Conservation (phyloP, 2,113 vertebrate species). For the Panthera leo region DNA sequence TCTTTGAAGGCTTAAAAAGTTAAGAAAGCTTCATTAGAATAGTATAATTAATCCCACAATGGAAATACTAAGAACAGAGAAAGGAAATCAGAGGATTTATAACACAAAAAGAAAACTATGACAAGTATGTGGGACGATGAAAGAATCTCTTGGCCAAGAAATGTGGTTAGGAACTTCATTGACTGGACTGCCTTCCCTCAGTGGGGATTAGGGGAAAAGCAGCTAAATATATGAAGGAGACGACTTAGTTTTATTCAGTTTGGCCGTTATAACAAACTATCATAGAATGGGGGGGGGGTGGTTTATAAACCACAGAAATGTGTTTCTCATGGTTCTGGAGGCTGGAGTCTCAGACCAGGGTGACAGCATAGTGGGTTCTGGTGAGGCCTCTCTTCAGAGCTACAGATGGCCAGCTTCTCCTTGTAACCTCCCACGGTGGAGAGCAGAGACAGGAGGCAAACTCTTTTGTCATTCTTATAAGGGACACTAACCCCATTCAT, state of each 20-base stretch:
- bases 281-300: neutral
- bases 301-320: neutral
- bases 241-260: neutral
- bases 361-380: neutral
- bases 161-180: neutral
- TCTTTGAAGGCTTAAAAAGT: constrained; percentile 22
- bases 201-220: neutral
- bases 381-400: neutral
- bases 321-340: neutral
- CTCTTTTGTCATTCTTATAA: neutral
- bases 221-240: neutral
- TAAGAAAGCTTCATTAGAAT: constrained; percentile 20
- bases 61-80: constrained; percentile 29
- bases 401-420: neutral
- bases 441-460: neutral
- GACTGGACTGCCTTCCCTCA: neutral
- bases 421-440: neutral
- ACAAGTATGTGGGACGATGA: neutral
- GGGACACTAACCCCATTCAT: neutral
- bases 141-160: neutral
- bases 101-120: neutral
- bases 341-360: neutral
- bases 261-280: neutral
- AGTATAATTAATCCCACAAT: constrained; percentile 51
- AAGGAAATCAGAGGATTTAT: neutral